Evolutionary conservation across 2,113 vertebrate species (phyloP).

Genomic region (Crotalus viridis): DNA sequence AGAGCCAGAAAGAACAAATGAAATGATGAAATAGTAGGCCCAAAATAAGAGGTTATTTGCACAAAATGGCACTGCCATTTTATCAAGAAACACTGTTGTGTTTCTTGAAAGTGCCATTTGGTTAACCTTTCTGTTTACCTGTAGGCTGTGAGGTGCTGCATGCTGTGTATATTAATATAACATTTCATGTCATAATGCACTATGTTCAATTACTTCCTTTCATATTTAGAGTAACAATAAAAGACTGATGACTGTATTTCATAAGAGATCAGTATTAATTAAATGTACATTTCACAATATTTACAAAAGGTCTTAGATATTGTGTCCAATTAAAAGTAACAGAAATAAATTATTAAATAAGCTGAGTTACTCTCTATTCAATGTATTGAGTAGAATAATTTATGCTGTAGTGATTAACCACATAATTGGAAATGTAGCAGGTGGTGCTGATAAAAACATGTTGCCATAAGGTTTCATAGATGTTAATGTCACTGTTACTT

Average conservation of each 20-base stretch:
- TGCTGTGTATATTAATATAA: background rate
- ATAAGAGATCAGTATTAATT: background rate
- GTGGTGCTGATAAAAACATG: background rate
- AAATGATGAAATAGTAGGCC: background rate
- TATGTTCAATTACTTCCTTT: background rate
- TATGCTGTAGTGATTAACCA: background rate
- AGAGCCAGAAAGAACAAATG: slow-evolving; percentile 1
- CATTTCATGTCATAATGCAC: background rate
- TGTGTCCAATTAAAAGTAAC: background rate
- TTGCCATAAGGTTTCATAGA: background rate
- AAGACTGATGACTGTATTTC: background rate
- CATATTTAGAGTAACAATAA: background rate
- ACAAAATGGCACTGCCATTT: background rate
- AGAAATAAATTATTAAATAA: background rate
- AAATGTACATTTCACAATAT: background rate
- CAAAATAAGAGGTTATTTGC: background rate
- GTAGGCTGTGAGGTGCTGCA: background rate
- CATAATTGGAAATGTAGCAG: background rate
- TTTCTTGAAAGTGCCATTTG: background rate
- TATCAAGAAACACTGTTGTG: background rate
- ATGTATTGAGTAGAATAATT: background rate
- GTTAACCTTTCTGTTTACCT: background rate
- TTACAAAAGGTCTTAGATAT: background rate
- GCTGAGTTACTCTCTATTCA: background rate
- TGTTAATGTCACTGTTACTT: background rate